Base-by-base conservation (phyloP, 2,888 invertebrate genomes). In the Crioceris asparagi region DNA sequence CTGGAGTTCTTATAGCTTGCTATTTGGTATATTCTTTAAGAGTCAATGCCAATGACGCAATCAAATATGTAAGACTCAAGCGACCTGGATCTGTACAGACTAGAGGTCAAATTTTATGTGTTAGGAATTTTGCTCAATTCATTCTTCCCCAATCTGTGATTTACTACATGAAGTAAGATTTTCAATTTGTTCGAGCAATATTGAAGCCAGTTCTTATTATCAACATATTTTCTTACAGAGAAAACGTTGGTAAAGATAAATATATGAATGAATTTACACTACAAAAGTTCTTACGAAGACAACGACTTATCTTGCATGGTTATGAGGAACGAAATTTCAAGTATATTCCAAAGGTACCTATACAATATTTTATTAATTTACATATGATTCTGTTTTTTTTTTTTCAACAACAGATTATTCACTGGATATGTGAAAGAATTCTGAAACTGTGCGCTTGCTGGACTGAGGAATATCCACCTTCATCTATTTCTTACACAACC, bases 1-100 rank as follows among this genome's bases (percentile, higher is more conserved):
- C 90, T 0, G 90, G 91, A 1, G 86, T 90, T 21, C 67, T 91
- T 18, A 85, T 91, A 46, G 84, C 88, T 1, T 87, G 86, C 59
- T 90, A 83, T 65, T 69, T 91, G 37, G 80, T 91, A 15, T 90
- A 82, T 65, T 77, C 80, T 7, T 68, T 84, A 50, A 70, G 85
- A 43, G 74, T 85, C 34, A 66, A 75, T 34, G 83, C 86, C 4
- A 79, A 79, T 56, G 83, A 86, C 47, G 87, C 87, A 3, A 84
- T 90, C 41, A 73, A 80, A 21, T 77, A 81, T 49, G 83, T 88
- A 23, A 68, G 88, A 44, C 71, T 76, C 55, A 79, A 79, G 62
- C 67, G 90, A 27, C 81, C 84, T 1, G 74, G 77, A 40, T 79
- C 87, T 0, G 79, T 90, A 23, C 90, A 90, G 68, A 87, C 86